Conservation (phyloP, 2,113 vertebrate species). For the Corydoras sp. region DNA sequence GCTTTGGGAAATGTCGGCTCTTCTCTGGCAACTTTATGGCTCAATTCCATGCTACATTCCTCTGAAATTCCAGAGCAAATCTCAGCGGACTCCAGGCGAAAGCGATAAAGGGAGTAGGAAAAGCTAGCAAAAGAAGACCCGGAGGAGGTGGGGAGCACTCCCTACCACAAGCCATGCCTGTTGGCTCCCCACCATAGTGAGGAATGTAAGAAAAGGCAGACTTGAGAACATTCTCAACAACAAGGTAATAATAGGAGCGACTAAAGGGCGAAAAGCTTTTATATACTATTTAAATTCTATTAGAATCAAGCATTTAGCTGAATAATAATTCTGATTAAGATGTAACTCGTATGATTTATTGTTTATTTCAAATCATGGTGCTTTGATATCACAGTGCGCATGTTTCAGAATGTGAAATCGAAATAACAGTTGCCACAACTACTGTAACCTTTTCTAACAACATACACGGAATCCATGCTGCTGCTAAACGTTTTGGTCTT, state of each 20-base stretch:
- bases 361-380: too few relatives aligned
- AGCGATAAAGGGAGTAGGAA: neutral
- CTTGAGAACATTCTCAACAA: slow-evolving; percentile 6
- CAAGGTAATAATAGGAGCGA: neutral
- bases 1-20: slow-evolving; percentile 20
- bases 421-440: too few relatives aligned
- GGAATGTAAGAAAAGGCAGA: slow-evolving; percentile 34
- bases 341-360: too few relatives aligned
- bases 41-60: slow-evolving; percentile 57
- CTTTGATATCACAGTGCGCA: too few relatives aligned
- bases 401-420: too few relatives aligned
- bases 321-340: too few relatives aligned
- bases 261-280: neutral
- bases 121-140: neutral
- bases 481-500: too few relatives aligned
- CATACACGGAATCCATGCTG: too few relatives aligned
- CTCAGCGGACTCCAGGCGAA: slow-evolving; percentile 31
- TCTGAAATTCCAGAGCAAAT: slow-evolving; percentile 50
- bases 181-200: slow-evolving; percentile 31
- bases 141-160: neutral
- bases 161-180: slow-evolving; percentile 10
- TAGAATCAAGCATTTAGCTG: too few relatives aligned
- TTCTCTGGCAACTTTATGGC: slow-evolving; percentile 40
- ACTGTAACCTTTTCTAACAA: too few relatives aligned
- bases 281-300: neutral